These are phyloP conservation scores for Physeter macrocephalus DNA, from an alignment of 2,113 vertebrate species.

Conservation along the genomic window DNA sequence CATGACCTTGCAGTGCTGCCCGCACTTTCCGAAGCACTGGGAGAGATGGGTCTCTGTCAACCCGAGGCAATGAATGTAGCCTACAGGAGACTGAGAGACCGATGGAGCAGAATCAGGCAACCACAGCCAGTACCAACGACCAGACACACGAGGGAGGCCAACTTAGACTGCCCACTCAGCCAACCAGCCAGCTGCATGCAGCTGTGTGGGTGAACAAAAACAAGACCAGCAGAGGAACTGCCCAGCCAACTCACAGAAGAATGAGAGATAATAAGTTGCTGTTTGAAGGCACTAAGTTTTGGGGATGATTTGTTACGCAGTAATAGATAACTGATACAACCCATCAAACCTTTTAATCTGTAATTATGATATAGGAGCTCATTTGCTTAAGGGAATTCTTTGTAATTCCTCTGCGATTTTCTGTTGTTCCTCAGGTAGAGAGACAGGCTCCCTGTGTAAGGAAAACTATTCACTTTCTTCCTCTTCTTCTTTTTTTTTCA, in stretches of 20 bases:
- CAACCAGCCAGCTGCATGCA: not conserved
- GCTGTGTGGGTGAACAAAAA: not conserved
- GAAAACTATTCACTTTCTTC: not conserved
- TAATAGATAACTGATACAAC: not conserved
- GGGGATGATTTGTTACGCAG: not conserved
- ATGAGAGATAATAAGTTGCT: not conserved
- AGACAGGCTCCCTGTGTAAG: not conserved
- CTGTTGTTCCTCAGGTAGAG: not conserved
- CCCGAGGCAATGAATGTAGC: not conserved
- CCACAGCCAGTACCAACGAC: not conserved
- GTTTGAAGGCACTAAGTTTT: not conserved
- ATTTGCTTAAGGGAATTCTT: not conserved
- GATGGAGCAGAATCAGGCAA: not conserved
- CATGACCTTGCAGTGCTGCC: not conserved
- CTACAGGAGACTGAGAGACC: not conserved
- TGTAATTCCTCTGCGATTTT: not conserved
- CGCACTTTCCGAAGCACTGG: not conserved
- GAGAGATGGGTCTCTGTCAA: not conserved
- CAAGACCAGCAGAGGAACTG: not conserved
- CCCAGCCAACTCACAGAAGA: accelerated
- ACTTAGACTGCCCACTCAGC: not conserved
- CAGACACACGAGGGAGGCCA: too few species aligned
- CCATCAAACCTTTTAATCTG: not conserved
- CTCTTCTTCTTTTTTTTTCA: not conserved
- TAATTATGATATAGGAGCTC: not conserved